These are phyloP conservation scores for Orbicella faveolata DNA, from an alignment of 64 coral and sea anemone species.

Conservation along the genomic window DNA sequence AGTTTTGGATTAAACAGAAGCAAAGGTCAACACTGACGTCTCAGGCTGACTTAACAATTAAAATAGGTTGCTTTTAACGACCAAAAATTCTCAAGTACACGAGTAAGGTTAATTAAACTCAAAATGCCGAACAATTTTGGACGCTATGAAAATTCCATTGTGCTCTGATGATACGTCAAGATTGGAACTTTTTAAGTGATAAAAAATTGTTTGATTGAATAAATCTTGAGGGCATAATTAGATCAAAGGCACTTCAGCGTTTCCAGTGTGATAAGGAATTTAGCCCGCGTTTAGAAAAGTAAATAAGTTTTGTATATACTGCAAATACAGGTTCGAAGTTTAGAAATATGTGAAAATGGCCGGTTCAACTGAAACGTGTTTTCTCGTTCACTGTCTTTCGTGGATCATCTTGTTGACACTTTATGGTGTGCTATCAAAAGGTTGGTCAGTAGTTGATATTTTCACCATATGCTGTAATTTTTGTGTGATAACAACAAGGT, in stretches of 20 bases:
- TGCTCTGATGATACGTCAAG: background rate
- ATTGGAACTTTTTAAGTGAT: background rate
- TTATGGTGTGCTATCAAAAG: background rate
- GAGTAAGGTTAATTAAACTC: background rate
- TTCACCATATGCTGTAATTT: background rate
- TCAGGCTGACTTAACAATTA: background rate
- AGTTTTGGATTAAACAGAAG: background rate
- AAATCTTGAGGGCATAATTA: background rate
- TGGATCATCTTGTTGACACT: background rate
- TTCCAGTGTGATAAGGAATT: slow-evolving; percentile 9
- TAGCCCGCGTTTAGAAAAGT: background rate
- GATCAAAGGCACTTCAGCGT: background rate
- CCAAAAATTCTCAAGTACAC: slow-evolving; percentile 1
- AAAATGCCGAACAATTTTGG: background rate
- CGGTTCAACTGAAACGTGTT: background rate
- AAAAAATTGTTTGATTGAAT: background rate
- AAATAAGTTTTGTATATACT: background rate
- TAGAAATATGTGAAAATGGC: background rate
- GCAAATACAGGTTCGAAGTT: background rate
- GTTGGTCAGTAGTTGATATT: background rate
- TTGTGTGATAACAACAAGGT: background rate
- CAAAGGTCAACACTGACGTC: background rate
- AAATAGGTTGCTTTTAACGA: background rate
- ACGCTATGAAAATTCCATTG: background rate
- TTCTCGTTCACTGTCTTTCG: background rate